A percentile compares a stretch with the other conserved stretches of the same genome.
Evolutionary conservation across 2,113 vertebrate species (phyloP).

Genomic region (Gavia stellata): DNA sequence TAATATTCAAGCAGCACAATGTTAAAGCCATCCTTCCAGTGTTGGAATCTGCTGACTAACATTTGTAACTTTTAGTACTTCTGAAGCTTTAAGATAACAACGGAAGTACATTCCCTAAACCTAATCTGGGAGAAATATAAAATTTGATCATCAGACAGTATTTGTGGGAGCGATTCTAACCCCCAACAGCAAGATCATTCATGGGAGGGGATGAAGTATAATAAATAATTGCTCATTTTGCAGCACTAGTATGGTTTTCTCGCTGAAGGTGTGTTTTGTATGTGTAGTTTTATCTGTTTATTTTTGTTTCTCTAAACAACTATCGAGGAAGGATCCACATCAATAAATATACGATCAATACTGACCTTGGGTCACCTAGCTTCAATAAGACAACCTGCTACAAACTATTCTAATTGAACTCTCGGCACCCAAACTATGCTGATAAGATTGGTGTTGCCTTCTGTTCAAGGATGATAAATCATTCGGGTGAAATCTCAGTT

Average conservation of each 20-base stretch:
- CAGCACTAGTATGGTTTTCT: not conserved
- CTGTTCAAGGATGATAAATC: constrained; percentile 40
- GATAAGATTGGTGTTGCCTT: not conserved
- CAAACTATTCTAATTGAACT: constrained; percentile 25
- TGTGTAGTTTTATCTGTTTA: not conserved
- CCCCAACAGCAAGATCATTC: not conserved
- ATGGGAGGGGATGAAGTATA: not conserved
- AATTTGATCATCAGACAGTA: not conserved
- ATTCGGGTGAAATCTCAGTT: not conserved
- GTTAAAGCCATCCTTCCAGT: not conserved
- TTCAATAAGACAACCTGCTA: not conserved
- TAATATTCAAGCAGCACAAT: not conserved
- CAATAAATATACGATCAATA: constrained; percentile 2
- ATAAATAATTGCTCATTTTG: not conserved
- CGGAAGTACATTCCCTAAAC: not conserved
- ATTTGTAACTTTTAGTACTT: not conserved
- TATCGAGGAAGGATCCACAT: not conserved
- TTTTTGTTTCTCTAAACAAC: not conserved
- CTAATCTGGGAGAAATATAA: not conserved
- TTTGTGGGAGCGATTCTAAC: not conserved
- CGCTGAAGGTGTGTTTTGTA: not conserved
- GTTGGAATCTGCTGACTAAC: not conserved
- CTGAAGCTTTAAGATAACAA: not conserved
- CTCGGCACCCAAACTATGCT: not conserved
- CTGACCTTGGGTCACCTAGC: not conserved